A percentile compares a stretch with the other conserved stretches of the same genome.
Conservation (phyloP, 2,797 vertebrate species). For the Schizopygopsis pylzovi region DNA sequence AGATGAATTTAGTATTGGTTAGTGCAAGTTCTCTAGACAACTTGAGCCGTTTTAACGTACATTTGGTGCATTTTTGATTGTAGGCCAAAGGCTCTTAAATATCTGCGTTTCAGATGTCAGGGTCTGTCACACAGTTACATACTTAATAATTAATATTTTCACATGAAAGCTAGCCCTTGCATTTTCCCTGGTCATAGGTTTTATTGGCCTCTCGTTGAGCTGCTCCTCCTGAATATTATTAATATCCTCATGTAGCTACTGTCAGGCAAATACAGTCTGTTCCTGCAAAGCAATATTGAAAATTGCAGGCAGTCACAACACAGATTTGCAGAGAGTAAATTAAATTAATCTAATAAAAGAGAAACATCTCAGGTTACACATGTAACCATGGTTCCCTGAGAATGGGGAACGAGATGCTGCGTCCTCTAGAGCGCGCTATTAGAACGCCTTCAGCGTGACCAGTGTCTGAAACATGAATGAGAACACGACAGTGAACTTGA, state of each 20-base stretch:
- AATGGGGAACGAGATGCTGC: too few species aligned
- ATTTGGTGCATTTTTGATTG: too few species aligned
- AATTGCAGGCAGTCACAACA: slow-evolving; percentile 1
- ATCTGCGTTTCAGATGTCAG: background rate
- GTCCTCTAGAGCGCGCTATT: too few species aligned
- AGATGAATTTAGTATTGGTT: too few species aligned
- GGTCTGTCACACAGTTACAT: background rate
- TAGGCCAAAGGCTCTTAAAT: too few species aligned
- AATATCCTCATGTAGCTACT: slow-evolving; percentile 26
- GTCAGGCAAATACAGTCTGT: slow-evolving; percentile 18
- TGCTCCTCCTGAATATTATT: slow-evolving; percentile 21
- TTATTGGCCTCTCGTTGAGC: slow-evolving; percentile 38
- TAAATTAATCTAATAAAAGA: slow-evolving; percentile 35
- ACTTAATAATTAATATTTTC: background rate
- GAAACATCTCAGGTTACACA: too few species aligned
- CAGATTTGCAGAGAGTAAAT: slow-evolving; percentile 8
- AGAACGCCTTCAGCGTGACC: too few species aligned
- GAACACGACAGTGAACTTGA: too few species aligned
- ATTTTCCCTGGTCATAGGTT: slow-evolving; percentile 30
- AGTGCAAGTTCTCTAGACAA: too few species aligned
- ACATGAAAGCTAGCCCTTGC: background rate
- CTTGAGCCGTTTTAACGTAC: too few species aligned
- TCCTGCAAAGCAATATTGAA: slow-evolving; percentile 3
- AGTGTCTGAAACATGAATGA: too few species aligned
- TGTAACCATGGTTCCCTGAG: too few species aligned